Conservation (phyloP, 92 coral and sea anemone species). For the Hydrozoanthus gracilis region DNA sequence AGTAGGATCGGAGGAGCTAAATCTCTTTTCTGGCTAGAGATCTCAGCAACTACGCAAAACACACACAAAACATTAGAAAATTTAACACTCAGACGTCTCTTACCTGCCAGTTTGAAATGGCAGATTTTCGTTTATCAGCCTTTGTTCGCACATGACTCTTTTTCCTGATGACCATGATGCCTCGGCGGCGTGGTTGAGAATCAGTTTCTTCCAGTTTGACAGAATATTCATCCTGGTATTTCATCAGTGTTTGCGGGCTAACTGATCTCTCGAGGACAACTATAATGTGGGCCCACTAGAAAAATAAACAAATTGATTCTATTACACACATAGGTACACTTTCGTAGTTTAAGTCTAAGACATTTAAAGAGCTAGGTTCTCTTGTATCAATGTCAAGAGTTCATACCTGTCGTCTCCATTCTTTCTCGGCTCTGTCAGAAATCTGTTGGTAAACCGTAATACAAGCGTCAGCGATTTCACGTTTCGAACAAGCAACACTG, state of each 20-base stretch:
- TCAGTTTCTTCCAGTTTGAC: conserved; percentile 70
- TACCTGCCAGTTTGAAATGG: conserved; percentile 88
- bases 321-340: not conserved
- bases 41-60: not conserved
- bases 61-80: not conserved
- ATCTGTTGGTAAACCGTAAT: conserved; percentile 52
- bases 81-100: not conserved
- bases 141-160: conserved; percentile 70
- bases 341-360: not conserved
- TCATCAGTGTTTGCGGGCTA: conserved; percentile 68
- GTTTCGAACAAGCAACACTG: no score
- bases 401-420: conserved; percentile 90
- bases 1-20: not conserved
- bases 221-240: conserved; percentile 82
- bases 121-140: conserved; percentile 71
- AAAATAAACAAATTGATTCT: not conserved
- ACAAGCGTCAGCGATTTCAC: no score
- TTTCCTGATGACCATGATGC: conserved; percentile 81
- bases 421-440: conserved; percentile 87
- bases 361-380: not conserved
- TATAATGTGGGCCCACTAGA: conserved; percentile 91
- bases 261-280: conserved; percentile 82
- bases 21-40: not conserved
- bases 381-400: not conserved
- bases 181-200: conserved; percentile 64